Base-by-base conservation (phyloP, 2,888 invertebrate genomes). In the Trilocha varians region DNA sequence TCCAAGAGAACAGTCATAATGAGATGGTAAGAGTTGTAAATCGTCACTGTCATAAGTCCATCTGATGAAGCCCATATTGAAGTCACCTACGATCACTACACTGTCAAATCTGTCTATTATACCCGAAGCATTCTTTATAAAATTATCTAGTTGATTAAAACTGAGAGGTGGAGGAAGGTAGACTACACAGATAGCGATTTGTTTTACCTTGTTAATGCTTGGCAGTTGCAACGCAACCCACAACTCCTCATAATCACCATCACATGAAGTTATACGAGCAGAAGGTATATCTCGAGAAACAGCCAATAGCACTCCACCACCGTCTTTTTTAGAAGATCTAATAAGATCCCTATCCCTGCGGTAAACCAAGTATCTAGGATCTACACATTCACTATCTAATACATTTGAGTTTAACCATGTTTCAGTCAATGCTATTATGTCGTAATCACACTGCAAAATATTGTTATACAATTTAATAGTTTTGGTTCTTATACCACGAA, bases 401-500 rank as follows among this genome's bases (percentile, higher is more conserved):
- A 38, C 15, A 32, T 32, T 38, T 15, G 13, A 14, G 3, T 38
- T 25, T 13, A 38, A n/a, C 39, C 39, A 39, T 5, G 39, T 39
- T 39, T 39, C 39, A 8, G 34, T 39, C 16, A 39, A 13, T 6
- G 17, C 17, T 16, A 34, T 34, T 16, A 39, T 13, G 17, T 39
- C 34, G 14, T 39, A 39, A 13, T 39, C 13, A 13, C 13, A 16
- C 3, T 13, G n/a, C 4, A 17, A 14, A 5, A 39, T 13, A 34
- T 39, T 34, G 5, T 4, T 8, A 9, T 16, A 34, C 16, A 39
- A 33, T 8, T 39, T 34, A 4, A 8, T 13, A 11, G 34, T 33
- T 13, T 39, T 39, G 3, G 39, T 39, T 15, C 16, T 39, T 14
- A 48, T 18, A 2, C 48, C 48, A 34, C 45, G 32, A 38, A 41